Percentiles rank a stretch among this genome's conserved stretches.
phyloP scores from a whole-genome alignment of 2,113 vertebrate genomes.

The Chiloscyllium plagiosum region DNA sequence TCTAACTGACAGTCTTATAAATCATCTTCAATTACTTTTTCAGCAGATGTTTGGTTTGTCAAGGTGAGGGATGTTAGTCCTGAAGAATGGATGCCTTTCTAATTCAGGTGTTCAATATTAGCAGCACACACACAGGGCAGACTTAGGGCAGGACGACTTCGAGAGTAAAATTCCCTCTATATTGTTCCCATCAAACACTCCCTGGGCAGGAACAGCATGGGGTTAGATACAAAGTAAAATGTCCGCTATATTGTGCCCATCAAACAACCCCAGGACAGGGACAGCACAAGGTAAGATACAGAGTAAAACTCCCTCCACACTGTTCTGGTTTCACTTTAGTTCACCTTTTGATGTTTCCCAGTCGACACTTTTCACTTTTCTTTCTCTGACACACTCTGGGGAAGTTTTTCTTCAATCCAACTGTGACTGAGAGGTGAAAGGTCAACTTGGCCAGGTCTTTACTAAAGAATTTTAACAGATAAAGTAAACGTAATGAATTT shows the following conservation, averaged over 20 bases:
- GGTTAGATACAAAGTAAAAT: background rate
- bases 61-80: background rate
- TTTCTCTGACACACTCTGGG: background rate
- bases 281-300: background rate
- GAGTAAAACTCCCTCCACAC: background rate
- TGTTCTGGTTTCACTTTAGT: background rate
- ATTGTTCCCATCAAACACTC: background rate
- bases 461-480: background rate
- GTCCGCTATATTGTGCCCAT: background rate
- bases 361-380: background rate
- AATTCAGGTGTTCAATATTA: background rate
- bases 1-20: background rate
- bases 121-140: background rate
- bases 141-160: background rate
- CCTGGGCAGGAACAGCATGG: background rate
- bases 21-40: slow-evolving; percentile 22
- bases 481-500: background rate
- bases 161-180: background rate
- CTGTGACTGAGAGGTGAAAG: background rate
- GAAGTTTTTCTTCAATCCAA: background rate
- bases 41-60: background rate
- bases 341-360: background rate
- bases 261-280: background rate
- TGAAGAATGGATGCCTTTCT: background rate
- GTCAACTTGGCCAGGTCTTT: background rate